Conservation (phyloP, 2,113 vertebrate species). For the Phylloscopus trochiloides region DNA sequence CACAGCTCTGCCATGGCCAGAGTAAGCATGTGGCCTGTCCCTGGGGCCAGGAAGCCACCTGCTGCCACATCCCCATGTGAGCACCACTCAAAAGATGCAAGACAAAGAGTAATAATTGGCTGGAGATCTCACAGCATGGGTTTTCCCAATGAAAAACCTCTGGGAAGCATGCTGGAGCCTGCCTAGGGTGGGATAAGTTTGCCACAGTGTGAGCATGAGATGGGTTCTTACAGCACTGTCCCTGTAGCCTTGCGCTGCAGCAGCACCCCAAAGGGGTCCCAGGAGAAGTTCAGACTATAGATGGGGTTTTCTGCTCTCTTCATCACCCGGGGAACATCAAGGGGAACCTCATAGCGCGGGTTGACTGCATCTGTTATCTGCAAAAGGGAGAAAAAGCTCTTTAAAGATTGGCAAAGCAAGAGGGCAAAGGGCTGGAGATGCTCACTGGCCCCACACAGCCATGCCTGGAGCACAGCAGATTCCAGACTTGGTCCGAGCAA, state of each 20-base stretch:
- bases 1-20: neutral
- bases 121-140: neutral
- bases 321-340: slow-evolving; percentile 66
- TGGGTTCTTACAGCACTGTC: slow-evolving; percentile 71
- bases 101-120: neutral
- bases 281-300: slow-evolving; percentile 76
- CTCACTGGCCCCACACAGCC: neutral
- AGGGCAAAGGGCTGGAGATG: neutral
- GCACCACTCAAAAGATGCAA: neutral
- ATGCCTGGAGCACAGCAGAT: neutral
- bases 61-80: neutral
- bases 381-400: fast-evolving
- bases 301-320: slow-evolving; percentile 71
- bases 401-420: neutral
- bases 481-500: neutral
- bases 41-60: fast-evolving
- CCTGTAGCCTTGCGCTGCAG: slow-evolving; percentile 71
- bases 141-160: neutral
- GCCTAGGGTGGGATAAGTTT: neutral
- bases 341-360: slow-evolving; percentile 80
- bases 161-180: neutral
- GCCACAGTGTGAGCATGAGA: neutral
- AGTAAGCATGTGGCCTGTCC: fast-evolving
- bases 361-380: slow-evolving; percentile 78
- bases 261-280: slow-evolving; percentile 77